Conservation (phyloP, 2,888 invertebrate genomes). For the Syritta pipiens region DNA sequence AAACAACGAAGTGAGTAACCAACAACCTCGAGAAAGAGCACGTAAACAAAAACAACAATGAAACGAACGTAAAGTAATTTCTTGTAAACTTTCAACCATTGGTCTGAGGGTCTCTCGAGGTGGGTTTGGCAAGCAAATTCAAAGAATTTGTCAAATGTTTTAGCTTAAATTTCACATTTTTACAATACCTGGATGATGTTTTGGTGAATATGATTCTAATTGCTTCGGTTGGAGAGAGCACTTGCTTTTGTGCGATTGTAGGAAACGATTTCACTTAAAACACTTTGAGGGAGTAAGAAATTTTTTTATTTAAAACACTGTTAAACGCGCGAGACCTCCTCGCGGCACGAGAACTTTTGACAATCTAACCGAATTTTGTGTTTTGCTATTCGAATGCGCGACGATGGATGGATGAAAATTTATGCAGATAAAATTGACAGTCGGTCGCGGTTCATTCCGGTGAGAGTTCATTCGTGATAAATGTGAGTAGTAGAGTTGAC, state of each 20-base stretch:
- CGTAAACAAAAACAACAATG: slow-evolving; percentile 62
- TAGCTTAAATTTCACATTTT: not conserved
- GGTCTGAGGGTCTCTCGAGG: slow-evolving; percentile 3
- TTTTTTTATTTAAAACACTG: not conserved
- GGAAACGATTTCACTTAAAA: slow-evolving; percentile 37
- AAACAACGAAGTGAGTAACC: slow-evolving; percentile 46
- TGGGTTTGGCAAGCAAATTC: slow-evolving; percentile 5
- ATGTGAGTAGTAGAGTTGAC: not conserved
- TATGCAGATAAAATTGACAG: slow-evolving; percentile 50
- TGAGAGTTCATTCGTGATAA: slow-evolving; percentile 6
- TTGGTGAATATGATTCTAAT: not conserved
- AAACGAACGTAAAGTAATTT: slow-evolving; percentile 19
- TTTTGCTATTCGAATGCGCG: slow-evolving; percentile 47
- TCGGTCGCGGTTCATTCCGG: not conserved
- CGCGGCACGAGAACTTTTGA: slow-evolving; percentile 50
- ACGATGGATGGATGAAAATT: slow-evolving; percentile 1
- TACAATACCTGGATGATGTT: slow-evolving; percentile 24
- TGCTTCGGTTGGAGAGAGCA: slow-evolving; percentile 2
- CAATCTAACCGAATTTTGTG: slow-evolving; percentile 53
- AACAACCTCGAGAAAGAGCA: slow-evolving; percentile 40
- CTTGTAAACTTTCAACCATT: too few relatives aligned
- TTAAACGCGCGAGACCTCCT: slow-evolving; percentile 7
- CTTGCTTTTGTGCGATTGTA: not conserved
- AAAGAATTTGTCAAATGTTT: too few relatives aligned
- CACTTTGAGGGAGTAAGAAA: slow-evolving; percentile 20